Conservation (phyloP, 2,888 invertebrate genomes). For the Catotricha subobsoleta region DNA sequence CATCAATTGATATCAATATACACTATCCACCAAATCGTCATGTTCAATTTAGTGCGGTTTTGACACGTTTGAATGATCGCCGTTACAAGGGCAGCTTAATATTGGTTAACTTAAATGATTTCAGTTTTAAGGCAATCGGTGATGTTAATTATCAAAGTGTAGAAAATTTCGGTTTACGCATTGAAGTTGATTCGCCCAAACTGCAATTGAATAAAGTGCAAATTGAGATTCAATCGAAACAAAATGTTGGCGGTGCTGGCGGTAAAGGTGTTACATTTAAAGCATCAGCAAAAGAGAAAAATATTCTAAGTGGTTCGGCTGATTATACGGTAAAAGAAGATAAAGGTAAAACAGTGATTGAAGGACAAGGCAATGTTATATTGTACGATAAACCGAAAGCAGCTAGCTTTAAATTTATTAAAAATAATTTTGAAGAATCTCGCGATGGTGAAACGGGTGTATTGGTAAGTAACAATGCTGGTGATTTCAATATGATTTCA, state of each 20-base stretch:
- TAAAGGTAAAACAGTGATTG: slow-evolving; percentile 49
- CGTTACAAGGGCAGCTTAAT: slow-evolving; percentile 40
- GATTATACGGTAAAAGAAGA: slow-evolving; percentile 52
- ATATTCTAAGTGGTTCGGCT: slow-evolving; percentile 50
- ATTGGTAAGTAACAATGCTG: slow-evolving; percentile 29
- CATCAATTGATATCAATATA: slow-evolving; percentile 35
- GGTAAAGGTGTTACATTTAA: slow-evolving; percentile 44
- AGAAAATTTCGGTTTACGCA: slow-evolving; percentile 45
- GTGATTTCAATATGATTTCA: background rate
- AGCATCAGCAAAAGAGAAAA: slow-evolving; percentile 41
- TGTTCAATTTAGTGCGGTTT: slow-evolving; percentile 20
- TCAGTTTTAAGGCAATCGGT: slow-evolving; percentile 34
- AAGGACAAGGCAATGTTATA: slow-evolving; percentile 56
- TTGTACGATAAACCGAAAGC: slow-evolving; percentile 48
- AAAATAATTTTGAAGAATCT: slow-evolving; percentile 39
- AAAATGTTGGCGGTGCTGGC: slow-evolving; percentile 36
- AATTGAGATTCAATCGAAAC: slow-evolving; percentile 43
- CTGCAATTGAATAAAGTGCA: slow-evolving; percentile 45
- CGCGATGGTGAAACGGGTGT: slow-evolving; percentile 46
- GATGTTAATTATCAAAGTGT: slow-evolving; percentile 38
- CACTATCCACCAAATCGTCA: slow-evolving; percentile 33
- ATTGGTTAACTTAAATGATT: slow-evolving; percentile 34
- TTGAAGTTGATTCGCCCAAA: slow-evolving; percentile 42
- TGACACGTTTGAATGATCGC: slow-evolving; percentile 31
- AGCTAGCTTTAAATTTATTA: slow-evolving; percentile 55